These are phyloP conservation scores for Iselma pallidipennis DNA, from an alignment of 2,888 invertebrate species.

Conservation along the genomic window DNA sequence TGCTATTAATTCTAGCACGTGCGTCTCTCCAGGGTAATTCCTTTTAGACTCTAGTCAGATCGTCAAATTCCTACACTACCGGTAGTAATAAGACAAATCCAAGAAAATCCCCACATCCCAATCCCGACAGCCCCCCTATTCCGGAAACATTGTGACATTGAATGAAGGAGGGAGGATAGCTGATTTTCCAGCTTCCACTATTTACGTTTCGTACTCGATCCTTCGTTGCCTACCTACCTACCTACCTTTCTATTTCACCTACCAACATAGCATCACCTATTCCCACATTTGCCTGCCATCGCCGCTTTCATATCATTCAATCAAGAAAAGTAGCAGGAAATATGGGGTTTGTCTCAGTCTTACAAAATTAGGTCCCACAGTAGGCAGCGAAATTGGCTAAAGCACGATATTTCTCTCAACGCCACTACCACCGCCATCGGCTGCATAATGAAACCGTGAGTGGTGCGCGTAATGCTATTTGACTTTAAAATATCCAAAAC, in stretches of 20 bases:
- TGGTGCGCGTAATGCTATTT: slow-evolving; percentile 42
- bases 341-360: slow-evolving; percentile 52
- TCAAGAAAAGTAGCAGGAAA: slow-evolving; percentile 54
- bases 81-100: slow-evolving; percentile 31
- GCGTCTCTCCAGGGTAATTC: slow-evolving; percentile 3
- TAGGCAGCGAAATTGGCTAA: slow-evolving; percentile 49
- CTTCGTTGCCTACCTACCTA: not conserved
- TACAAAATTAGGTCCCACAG: slow-evolving; percentile 52
- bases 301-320: slow-evolving; percentile 48
- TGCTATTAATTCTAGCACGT: slow-evolving; percentile 6
- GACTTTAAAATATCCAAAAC: slow-evolving; percentile 51
- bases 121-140: slow-evolving; percentile 12
- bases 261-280: not conserved
- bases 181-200: slow-evolving; percentile 2
- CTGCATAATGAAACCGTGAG: slow-evolving; percentile 48
- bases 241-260: not conserved
- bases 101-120: slow-evolving; percentile 21
- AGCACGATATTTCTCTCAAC: slow-evolving; percentile 50
- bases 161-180: not conserved
- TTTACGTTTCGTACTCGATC: not conserved
- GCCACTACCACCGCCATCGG: not conserved
- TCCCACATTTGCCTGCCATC: slow-evolving; percentile 15
- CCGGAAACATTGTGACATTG: slow-evolving; percentile 3
- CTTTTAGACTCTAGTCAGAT: slow-evolving; percentile 1
- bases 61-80: slow-evolving; percentile 3